A percentile compares a stretch with the other conserved stretches of the same genome.
Evolutionary conservation across 2,113 vertebrate species (phyloP).

Genomic region (Ptilorrhoa leucosticta): DNA sequence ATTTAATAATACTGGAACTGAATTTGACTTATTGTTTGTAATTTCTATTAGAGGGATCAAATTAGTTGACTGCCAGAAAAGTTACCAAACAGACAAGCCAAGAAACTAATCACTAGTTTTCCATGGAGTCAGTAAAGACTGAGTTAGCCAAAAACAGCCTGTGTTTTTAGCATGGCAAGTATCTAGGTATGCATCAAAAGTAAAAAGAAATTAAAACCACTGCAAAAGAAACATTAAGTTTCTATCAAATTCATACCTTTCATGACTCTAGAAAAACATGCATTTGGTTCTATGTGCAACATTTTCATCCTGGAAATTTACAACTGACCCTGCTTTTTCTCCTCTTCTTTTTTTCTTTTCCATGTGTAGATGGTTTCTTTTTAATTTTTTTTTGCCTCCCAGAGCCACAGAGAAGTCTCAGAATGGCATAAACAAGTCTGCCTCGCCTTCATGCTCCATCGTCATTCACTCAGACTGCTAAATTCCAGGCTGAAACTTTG

Average conservation of each 20-base stretch:
- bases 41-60: background rate
- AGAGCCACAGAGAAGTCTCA: background rate
- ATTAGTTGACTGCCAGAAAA: background rate
- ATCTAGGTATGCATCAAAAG: background rate
- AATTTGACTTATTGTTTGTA: background rate
- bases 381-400: background rate
- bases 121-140: background rate
- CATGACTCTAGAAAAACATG: background rate
- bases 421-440: background rate
- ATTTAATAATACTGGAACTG: background rate
- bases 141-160: background rate
- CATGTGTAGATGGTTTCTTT: fast-evolving
- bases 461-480: background rate
- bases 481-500: background rate
- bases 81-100: background rate
- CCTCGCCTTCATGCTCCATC: background rate
- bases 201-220: background rate
- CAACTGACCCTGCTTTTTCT: fast-evolving
- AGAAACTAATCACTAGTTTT: background rate
- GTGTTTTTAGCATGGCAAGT: background rate
- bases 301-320: background rate
- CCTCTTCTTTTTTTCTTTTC: background rate
- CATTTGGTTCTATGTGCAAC: background rate
- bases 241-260: background rate
- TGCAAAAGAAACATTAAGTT: background rate